Percentiles rank a stretch among this genome's conserved stretches.
Conservation (phyloP, 2,797 vertebrate genomes). For the Hephaestus fuliginosus region DNA sequence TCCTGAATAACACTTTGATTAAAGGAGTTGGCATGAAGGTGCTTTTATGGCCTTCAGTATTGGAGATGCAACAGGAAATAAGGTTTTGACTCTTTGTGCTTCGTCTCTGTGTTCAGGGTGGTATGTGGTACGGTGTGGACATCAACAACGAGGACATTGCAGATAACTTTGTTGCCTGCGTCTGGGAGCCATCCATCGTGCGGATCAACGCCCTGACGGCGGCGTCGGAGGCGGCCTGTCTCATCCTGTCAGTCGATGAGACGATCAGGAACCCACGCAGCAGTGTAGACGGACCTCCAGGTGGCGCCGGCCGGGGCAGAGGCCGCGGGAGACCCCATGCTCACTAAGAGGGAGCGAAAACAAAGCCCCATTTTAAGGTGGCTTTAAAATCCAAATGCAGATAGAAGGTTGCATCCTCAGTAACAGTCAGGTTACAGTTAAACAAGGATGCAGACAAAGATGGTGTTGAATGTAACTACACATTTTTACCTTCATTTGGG, state of each 20-base stretch:
- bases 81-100: not conserved
- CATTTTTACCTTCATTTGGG: constrained; percentile 39
- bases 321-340: constrained; percentile 89
- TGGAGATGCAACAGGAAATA: not conserved
- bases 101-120: constrained; percentile 82
- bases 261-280: constrained; percentile 98
- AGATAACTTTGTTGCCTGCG: constrained; percentile 92
- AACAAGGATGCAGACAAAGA: not conserved
- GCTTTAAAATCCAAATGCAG: constrained; percentile 52
- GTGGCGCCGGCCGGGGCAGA: constrained; percentile 82
- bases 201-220: constrained; percentile 95
- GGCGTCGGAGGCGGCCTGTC: constrained; percentile 95
- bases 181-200: constrained; percentile 96
- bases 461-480: not conserved
- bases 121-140: constrained; percentile 96
- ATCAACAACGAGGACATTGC: constrained; percentile 97
- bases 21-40: not conserved
- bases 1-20: not conserved
- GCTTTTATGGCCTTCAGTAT: not conserved
- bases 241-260: constrained; percentile 96
- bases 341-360: constrained; percentile 72
- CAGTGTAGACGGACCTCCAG: constrained; percentile 81
- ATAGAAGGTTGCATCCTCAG: not conserved
- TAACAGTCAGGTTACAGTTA: not conserved
- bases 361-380: constrained; percentile 30